These are phyloP conservation scores for Homarus gammarus DNA, from an alignment of 2,888 invertebrate species.

Conservation along the genomic window DNA sequence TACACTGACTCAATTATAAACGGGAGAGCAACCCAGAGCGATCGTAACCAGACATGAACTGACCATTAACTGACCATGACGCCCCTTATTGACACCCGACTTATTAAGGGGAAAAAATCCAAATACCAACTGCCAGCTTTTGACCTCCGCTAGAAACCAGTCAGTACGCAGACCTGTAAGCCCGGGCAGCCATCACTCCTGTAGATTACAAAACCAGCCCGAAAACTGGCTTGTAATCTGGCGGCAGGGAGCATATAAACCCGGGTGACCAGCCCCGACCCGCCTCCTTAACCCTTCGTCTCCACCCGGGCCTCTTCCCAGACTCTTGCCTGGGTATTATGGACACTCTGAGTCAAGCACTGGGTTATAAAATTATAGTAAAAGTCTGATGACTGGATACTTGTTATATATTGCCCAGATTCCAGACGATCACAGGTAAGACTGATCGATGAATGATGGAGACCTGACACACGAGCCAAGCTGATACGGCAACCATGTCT, in stretches of 20 bases:
- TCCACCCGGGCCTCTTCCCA: background rate
- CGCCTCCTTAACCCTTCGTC: background rate
- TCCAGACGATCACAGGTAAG: background rate
- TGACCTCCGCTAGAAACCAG: background rate
- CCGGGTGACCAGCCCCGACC: conserved; percentile 16
- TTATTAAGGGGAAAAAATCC: no score
- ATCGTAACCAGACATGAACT: no score
- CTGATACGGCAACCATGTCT: background rate
- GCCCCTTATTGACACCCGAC: no score
- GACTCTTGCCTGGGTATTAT: background rate
- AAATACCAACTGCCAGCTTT: no score
- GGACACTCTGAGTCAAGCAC: background rate
- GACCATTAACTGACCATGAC: no score
- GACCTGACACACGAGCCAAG: background rate
- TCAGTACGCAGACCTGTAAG: background rate
- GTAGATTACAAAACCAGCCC: conserved; percentile 28
- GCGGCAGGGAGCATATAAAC: conserved; percentile 3
- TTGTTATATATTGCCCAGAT: background rate
- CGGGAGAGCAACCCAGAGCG: no score
- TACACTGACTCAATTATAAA: no score
- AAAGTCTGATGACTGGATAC: background rate
- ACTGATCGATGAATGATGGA: background rate
- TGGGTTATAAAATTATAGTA: background rate
- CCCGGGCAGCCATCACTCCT: conserved; percentile 16
- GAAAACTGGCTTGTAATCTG: conserved; percentile 37